A percentile compares a stretch with the other conserved stretches of the same genome.
phyloP scores from a whole-genome alignment of 2,113 vertebrate species.

The Centrocercus urophasianus region DNA sequence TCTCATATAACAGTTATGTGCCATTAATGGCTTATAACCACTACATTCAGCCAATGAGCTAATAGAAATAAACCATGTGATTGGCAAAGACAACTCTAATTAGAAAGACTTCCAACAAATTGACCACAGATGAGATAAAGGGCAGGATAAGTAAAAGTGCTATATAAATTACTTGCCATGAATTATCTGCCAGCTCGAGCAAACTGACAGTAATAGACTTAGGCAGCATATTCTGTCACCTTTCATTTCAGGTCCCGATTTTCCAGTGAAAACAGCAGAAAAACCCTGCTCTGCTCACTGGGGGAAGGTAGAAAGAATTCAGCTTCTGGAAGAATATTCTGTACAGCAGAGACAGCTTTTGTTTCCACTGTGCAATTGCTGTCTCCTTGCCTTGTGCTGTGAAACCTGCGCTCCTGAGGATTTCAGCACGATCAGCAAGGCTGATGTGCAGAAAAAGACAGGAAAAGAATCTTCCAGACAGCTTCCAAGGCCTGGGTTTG shows the following conservation, averaged over 20 bases:
- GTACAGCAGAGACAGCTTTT: background rate
- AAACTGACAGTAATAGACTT: constrained; percentile 49
- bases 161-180: constrained; percentile 63
- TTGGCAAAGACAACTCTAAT: constrained; percentile 64
- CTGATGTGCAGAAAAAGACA: background rate
- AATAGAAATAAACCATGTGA: constrained; percentile 56
- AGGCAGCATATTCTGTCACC: constrained; percentile 56
- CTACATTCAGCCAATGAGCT: constrained; percentile 57
- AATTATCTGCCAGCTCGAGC: constrained; percentile 52
- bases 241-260: constrained; percentile 30
- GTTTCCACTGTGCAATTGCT: background rate
- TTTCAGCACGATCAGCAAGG: background rate
- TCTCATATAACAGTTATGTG: constrained; percentile 30
- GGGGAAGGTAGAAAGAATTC: background rate
- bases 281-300: background rate
- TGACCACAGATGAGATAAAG: constrained; percentile 70
- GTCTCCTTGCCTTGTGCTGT: background rate
- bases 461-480: background rate
- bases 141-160: constrained; percentile 64
- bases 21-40: constrained; percentile 34
- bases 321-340: background rate
- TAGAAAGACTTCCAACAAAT: constrained; percentile 64
- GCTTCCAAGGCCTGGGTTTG: background rate
- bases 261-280: constrained; percentile 19
- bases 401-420: background rate